These are phyloP conservation scores for Nothoprocta pentlandii DNA, from an alignment of 2,113 vertebrate species.

Conservation along the genomic window DNA sequence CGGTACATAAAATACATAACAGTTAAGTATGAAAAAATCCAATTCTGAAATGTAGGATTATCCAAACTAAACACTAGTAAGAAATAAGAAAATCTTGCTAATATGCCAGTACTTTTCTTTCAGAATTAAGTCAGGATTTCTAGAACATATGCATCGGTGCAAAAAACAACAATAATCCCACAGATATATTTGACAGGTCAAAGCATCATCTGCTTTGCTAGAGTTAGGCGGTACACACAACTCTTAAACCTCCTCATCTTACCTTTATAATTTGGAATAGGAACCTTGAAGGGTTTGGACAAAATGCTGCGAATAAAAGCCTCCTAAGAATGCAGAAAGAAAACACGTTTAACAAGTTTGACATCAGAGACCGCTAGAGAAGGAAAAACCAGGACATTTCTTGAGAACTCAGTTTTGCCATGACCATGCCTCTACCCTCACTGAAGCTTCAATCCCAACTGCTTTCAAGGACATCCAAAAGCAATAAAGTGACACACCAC, in stretches of 20 bases:
- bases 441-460: not conserved
- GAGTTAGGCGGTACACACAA: not conserved
- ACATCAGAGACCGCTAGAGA: not conserved
- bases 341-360: slow-evolving; percentile 18
- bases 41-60: slow-evolving; percentile 47
- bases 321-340: slow-evolving; percentile 83
- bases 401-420: not conserved
- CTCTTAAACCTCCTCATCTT: slow-evolving; percentile 52
- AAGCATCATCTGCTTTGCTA: not conserved
- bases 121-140: slow-evolving; percentile 28
- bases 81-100: slow-evolving; percentile 41
- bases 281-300: slow-evolving; percentile 95
- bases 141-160: not conserved
- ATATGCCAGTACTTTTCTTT: slow-evolving; percentile 12
- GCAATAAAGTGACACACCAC: slow-evolving; percentile 2
- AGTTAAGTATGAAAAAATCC: slow-evolving; percentile 26
- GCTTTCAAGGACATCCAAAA: slow-evolving; percentile 19
- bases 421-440: not conserved
- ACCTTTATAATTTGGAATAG: slow-evolving; percentile 97
- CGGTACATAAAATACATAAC: slow-evolving; percentile 42
- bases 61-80: slow-evolving; percentile 49
- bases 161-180: slow-evolving; percentile 56
- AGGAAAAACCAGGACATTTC: not conserved
- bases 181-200: slow-evolving; percentile 8
- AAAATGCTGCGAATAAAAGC: slow-evolving; percentile 95